These are phyloP conservation scores for Drosophila ezoana DNA, from an alignment of 2,888 invertebrate species.

Conservation along the genomic window DNA sequence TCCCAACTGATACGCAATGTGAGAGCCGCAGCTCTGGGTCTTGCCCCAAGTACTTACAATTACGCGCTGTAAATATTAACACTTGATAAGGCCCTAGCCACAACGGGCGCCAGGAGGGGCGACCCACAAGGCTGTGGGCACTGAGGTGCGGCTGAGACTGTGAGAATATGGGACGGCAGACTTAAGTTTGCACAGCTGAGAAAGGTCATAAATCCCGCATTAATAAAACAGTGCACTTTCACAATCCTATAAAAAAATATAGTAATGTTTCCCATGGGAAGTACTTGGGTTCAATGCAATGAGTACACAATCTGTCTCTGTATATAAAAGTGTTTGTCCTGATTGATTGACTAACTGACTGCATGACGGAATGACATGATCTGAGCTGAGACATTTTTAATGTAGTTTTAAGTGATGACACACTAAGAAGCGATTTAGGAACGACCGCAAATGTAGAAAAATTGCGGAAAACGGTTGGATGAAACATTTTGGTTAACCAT, in stretches of 20 bases:
- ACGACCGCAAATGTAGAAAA: too few species aligned
- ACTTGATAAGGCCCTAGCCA: slow-evolving; percentile 37
- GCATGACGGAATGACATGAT: too few species aligned
- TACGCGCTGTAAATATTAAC: slow-evolving; percentile 55
- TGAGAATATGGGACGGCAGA: slow-evolving; percentile 26
- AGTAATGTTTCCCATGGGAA: too few species aligned
- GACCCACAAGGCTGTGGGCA: slow-evolving; percentile 20
- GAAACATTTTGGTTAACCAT: too few species aligned
- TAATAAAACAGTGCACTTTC: not conserved
- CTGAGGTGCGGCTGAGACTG: slow-evolving; percentile 17
- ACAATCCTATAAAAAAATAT: not conserved
- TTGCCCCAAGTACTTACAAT: slow-evolving; percentile 42
- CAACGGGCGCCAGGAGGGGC: not conserved
- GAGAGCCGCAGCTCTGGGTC: slow-evolving; percentile 17
- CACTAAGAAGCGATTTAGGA: too few species aligned
- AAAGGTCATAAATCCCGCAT: not conserved
- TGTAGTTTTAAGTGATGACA: too few species aligned
- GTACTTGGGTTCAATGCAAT: too few species aligned
- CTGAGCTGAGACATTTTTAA: too few species aligned
- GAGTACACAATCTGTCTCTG: too few species aligned
- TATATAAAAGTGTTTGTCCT: too few species aligned
- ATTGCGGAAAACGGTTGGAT: too few species aligned
- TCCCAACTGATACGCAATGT: slow-evolving; percentile 35
- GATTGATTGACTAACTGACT: too few species aligned
- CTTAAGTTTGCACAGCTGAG: slow-evolving; percentile 27